Evolutionary conservation across 2,888 invertebrate species (phyloP).

Genomic region (Drosophila rellima): DNA sequence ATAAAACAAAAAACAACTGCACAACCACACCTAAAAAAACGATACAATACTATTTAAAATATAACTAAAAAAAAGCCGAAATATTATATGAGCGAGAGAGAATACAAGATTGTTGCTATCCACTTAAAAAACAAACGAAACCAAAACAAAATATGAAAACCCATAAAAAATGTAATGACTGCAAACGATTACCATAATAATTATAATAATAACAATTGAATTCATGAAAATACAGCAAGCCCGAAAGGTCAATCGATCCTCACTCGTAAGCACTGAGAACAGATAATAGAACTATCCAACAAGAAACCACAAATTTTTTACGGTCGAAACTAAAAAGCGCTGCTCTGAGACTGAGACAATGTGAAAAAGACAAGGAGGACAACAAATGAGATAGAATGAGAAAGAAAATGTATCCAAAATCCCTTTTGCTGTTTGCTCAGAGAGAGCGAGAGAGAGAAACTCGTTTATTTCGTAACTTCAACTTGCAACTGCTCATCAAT

Average conservation of each 20-base stretch:
- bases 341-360: conserved; percentile 60
- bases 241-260: conserved; percentile 38
- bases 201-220: conserved; percentile 23
- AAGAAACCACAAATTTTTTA: conserved; percentile 35
- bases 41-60: conserved; percentile 72
- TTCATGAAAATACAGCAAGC: conserved; percentile 31
- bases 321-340: conserved; percentile 41
- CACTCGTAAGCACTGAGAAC: conserved; percentile 47
- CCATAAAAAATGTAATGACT: conserved; percentile 53
- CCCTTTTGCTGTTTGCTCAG: conserved; percentile 40
- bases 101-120: conserved; percentile 85
- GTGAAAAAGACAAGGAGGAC: conserved; percentile 7
- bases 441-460: background rate
- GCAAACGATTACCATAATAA: conserved; percentile 58
- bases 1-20: conserved; percentile 46
- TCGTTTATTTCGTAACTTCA: conserved; percentile 7
- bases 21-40: conserved; percentile 74
- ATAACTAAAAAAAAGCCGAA: conserved; percentile 68
- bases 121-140: conserved; percentile 72
- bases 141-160: conserved; percentile 44
- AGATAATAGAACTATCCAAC: conserved; percentile 10
- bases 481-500: conserved; percentile 6
- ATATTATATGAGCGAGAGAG: conserved; percentile 84
- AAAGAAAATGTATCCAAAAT: background rate
- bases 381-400: conserved; percentile 6